Conservation (phyloP, 2,888 invertebrate species). For the Itoplectis maculator region DNA sequence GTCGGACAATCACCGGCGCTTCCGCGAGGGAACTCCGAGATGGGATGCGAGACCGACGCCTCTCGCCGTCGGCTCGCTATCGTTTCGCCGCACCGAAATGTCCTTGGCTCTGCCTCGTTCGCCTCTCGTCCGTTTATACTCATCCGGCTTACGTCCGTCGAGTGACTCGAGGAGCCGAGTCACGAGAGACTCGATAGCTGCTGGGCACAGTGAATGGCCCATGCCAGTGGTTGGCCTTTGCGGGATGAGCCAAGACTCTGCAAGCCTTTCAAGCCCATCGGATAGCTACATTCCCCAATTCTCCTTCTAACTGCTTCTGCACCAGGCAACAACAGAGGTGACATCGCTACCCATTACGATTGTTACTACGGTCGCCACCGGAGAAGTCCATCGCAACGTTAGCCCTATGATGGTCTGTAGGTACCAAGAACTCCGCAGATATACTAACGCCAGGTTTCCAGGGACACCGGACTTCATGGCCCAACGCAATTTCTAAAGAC, state of each 20-base stretch:
- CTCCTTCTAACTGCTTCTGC: conserved; percentile 27
- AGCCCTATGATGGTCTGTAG: too few species aligned
- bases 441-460: conserved; percentile 45
- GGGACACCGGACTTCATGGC: conserved; percentile 19
- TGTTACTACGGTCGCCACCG: conserved; percentile 45
- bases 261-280: too few species aligned
- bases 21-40: conserved; percentile 60
- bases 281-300: conserved; percentile 28
- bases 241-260: not conserved
- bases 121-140: conserved; percentile 60
- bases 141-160: conserved; percentile 60
- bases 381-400: conserved; percentile 46
- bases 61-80: conserved; percentile 29
- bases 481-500: conserved; percentile 50
- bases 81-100: conserved; percentile 51
- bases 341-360: conserved; percentile 38
- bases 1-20: conserved; percentile 62
- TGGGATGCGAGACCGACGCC: conserved; percentile 48
- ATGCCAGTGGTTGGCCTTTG: conserved; percentile 15
- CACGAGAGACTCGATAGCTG: conserved; percentile 54
- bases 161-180: conserved; percentile 57
- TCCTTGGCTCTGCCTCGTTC: conserved; percentile 53
- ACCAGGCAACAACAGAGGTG: conserved; percentile 18
- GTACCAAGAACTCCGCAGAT: too few species aligned
- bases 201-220: not conserved